Evolutionary conservation across 2,888 invertebrate genomes (phyloP).

Genomic region (Caenorhabditis zanzibari): DNA sequence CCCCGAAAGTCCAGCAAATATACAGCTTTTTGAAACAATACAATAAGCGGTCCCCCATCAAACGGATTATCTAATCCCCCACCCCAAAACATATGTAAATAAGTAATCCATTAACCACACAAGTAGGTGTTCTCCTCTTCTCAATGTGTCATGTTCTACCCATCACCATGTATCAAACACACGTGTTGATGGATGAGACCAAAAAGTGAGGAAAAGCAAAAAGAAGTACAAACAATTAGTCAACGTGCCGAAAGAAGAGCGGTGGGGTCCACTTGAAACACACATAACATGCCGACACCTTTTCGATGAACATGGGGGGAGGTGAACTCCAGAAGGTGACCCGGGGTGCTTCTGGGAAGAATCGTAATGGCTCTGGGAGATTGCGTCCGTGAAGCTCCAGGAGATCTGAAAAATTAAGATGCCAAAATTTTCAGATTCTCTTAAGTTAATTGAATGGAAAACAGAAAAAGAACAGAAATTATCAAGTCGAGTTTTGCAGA

Average conservation of each 20-base stretch:
- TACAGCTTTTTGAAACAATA: too few relatives aligned
- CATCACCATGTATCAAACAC: not conserved
- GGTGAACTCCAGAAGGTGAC: too few relatives aligned
- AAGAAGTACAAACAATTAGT: constrained; percentile 7
- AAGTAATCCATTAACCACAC: constrained; percentile 35
- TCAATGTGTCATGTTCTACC: not conserved
- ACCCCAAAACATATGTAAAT: not conserved
- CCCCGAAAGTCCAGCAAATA: too few relatives aligned
- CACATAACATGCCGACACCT: not conserved
- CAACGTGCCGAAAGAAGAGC: not conserved
- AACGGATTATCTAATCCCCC: constrained; percentile 3
- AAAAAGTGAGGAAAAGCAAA: not conserved
- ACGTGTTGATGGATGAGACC: constrained; percentile 8
- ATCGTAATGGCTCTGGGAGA: too few relatives aligned
- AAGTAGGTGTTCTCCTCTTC: constrained; percentile 27
- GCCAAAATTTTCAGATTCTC: too few relatives aligned
- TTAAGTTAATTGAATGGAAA: too few relatives aligned
- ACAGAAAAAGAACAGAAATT: too few relatives aligned
- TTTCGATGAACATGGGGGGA: not conserved
- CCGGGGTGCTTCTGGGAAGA: too few relatives aligned
- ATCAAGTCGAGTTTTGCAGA: too few relatives aligned
- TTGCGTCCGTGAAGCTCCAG: too few relatives aligned
- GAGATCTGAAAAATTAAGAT: too few relatives aligned
- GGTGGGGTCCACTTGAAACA: not conserved
- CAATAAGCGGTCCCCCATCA: not conserved